Percentiles rank a stretch among this genome's conserved stretches.
phyloP scores from a whole-genome alignment of 2,113 vertebrate species.

The Motacilla alba region DNA sequence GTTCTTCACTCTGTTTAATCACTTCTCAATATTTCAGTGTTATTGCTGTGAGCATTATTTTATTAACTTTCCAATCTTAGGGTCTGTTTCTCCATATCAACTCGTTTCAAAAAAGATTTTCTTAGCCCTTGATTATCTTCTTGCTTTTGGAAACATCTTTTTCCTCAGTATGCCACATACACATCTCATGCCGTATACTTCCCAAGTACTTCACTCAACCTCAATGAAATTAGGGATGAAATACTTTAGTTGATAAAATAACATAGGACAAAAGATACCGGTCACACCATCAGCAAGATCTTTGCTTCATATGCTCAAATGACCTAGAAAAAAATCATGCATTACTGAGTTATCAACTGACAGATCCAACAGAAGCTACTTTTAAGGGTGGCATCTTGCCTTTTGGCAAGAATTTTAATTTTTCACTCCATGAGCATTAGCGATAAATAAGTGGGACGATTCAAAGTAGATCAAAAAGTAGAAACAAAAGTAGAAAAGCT shows the following conservation, averaged over 20 bases:
- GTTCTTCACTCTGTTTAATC: neutral
- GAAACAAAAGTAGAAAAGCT: neutral
- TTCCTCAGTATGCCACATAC: neutral
- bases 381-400: neutral
- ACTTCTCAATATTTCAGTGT: neutral
- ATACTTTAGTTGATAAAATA: neutral
- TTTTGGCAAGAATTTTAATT: constrained; percentile 19
- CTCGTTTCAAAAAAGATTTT: neutral
- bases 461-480: neutral
- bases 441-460: neutral
- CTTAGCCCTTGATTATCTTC: neutral
- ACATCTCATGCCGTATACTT: neutral
- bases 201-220: neutral
- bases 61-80: neutral
- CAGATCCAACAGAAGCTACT: neutral
- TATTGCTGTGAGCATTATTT: neutral
- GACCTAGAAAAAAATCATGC: constrained; percentile 8
- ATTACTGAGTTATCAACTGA: constrained; percentile 2
- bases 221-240: neutral
- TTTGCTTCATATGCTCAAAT: constrained; percentile 1
- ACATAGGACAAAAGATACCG: neutral
- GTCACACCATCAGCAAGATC: neutral
- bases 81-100: neutral
- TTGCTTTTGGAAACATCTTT: neutral
- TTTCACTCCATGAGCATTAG: neutral